phyloP scores from a whole-genome alignment of 2,797 vertebrate species.

The Threskiornis aethiopicus region DNA sequence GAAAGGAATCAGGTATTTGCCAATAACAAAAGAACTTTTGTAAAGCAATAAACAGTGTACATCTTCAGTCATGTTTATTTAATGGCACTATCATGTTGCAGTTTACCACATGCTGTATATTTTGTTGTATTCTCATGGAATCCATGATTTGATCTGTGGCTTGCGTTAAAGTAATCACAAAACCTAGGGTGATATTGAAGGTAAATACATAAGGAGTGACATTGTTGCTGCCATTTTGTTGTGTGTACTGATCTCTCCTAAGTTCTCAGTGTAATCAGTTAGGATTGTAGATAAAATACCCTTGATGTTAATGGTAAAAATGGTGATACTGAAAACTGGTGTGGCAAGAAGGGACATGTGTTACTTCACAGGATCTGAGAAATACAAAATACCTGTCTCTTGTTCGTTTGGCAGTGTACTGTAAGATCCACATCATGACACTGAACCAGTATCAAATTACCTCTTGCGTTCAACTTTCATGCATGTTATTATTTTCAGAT shows the following conservation, averaged over 20 bases:
- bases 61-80: neutral
- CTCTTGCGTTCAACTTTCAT: neutral
- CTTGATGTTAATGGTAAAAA: neutral
- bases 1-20: conserved; percentile 93
- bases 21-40: neutral
- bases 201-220: neutral
- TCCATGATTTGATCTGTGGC: neutral
- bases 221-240: neutral
- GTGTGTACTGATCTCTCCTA: neutral
- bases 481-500: neutral
- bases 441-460: neutral
- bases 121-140: neutral
- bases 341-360: neutral
- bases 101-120: neutral
- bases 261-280: neutral
- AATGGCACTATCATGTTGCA: neutral
- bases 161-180: neutral
- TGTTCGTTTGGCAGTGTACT: neutral
- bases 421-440: neutral
- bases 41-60: neutral
- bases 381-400: neutral
- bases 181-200: neutral
- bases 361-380: neutral
- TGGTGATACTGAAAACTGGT: neutral
- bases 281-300: neutral